Evolutionary conservation across 1,140 invertebrate genomes (phyloP), one percentile per base, ranked within the genome.

Genomic region (Anoplolepis gracilipes): DNA sequence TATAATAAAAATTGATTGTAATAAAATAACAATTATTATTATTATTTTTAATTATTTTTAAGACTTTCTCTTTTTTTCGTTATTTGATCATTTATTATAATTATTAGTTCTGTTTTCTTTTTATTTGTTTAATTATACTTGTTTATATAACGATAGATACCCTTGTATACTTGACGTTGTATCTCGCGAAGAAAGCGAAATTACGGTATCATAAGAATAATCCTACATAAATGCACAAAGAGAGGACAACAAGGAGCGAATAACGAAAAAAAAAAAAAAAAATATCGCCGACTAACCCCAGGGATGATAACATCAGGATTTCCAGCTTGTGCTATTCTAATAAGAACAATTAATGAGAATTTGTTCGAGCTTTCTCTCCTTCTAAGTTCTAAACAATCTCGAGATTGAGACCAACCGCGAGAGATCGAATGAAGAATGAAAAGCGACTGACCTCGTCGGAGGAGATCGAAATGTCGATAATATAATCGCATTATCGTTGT

Each of bases 241-340:
- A 46, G 10, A 49, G 19, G 55, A 55, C 25, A 64, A 62, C 39
- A 55, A 69, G 49, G 36, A 59, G 28, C 30, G 28, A 85, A 79
- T 70, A 53, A 64, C 46, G 64, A 62, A 61, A 81, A 59, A 22
- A n/a, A 53, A 64, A 36, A 55, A 62, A 61, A 81, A 85, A 28
- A 61, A 70, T 25, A 30, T 70, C 55, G 64, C 28, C 72, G 70
- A 64, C 65, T 84, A 76, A 81, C 16, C 11, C 7, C 33, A 49
- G 42, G n/a, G 22, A 70, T 25, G 16, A 19, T 57, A 70, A 81
- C 19, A 30, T 22, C 65, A 16, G 16, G 19, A 81, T 69, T 81
- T 57, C 25, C 64, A 36, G 39, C 39, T 42, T 65, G 42, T 25
- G 57, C 16, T 81, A 72, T 28, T 16, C 53, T 81, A 81, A 53